phyloP scores from a whole-genome alignment of 2,888 invertebrate species.

The Pyrrhosoma nymphula region DNA sequence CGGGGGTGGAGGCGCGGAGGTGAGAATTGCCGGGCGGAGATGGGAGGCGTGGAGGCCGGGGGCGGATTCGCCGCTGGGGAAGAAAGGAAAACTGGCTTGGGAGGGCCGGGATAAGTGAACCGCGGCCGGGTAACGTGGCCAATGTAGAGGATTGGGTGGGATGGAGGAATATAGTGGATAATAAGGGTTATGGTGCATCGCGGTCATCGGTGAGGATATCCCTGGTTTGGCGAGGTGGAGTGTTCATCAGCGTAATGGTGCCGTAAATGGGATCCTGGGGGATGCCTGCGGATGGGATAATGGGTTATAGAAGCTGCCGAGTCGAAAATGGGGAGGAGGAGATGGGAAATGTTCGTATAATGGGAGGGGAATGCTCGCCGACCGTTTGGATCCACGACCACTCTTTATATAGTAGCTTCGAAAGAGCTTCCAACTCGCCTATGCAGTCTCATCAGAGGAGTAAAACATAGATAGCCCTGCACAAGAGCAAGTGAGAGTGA shows the following conservation, averaged over 20 bases:
- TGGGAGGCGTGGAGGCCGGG: neutral
- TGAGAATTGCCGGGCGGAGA: neutral
- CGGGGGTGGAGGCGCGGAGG: conserved; percentile 41
- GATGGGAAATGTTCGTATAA: neutral
- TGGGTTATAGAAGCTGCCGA: conserved; percentile 13
- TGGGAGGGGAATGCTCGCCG: neutral
- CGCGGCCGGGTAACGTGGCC: neutral
- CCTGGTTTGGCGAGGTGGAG: neutral
- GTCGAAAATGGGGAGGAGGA: neutral
- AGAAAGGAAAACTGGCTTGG: neutral
- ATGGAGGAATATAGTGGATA: conserved; percentile 7
- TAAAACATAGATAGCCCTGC: neutral
- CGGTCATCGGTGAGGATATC: neutral
- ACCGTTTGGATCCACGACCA: neutral
- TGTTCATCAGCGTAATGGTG: conserved; percentile 24
- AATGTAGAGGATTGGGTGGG: neutral
- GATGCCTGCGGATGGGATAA: conserved; percentile 1
- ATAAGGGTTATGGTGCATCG: conserved; percentile 31
- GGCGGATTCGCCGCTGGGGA: neutral
- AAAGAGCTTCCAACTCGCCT: neutral
- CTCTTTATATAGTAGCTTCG: neutral
- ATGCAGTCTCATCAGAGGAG: neutral
- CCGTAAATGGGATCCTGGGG: conserved; percentile 17
- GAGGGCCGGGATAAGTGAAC: neutral
- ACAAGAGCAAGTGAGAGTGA: neutral